Conservation (phyloP, 2,888 invertebrate genomes). For the Therioaphis trifolii region DNA sequence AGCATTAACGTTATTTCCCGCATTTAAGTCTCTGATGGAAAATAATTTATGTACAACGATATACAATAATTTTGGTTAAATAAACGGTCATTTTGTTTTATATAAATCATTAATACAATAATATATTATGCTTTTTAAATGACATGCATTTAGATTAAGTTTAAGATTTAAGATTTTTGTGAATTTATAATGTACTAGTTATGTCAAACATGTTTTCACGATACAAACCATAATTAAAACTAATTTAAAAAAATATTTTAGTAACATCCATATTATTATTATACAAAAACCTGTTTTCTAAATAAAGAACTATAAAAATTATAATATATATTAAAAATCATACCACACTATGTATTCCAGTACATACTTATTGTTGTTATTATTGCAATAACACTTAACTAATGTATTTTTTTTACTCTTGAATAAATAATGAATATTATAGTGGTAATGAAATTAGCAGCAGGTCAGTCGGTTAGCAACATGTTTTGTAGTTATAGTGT, state of each 20-base stretch:
- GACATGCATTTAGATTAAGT: too few species aligned
- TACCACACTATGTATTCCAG: neutral
- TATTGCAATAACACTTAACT: neutral
- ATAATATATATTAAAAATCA: neutral
- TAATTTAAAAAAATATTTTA: neutral
- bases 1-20: neutral
- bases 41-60: neutral
- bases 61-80: neutral
- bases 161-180: neutral
- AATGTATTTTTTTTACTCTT: neutral
- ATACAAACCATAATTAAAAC: neutral
- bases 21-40: neutral
- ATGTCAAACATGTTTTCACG: neutral
- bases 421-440: conserved; percentile 31
- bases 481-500: conserved; percentile 46
- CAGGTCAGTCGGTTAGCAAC: conserved; percentile 58
- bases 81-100: neutral
- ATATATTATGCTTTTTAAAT: neutral
- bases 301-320: neutral
- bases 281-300: neutral
- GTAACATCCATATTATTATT: neutral
- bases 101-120: neutral
- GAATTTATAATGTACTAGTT: neutral
- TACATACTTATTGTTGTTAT: neutral
- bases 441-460: conserved; percentile 46